phyloP scores from a whole-genome alignment of 2,888 invertebrate genomes.

The Mycogona germanica region DNA sequence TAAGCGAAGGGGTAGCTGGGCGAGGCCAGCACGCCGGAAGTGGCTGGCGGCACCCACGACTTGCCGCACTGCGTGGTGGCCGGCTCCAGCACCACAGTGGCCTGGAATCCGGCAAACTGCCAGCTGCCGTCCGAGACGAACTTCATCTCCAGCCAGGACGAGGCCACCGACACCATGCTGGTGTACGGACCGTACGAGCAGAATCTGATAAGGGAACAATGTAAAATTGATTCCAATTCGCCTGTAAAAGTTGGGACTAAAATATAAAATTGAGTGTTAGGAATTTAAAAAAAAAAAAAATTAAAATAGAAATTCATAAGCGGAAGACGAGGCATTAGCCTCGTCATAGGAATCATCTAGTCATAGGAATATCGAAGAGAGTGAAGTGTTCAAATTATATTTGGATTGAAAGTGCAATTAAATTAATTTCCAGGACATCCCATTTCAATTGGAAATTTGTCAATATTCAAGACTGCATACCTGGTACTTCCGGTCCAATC shows the following conservation, averaged over 20 bases:
- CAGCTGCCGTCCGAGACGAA: conserved; percentile 6
- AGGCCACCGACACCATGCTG: not conserved
- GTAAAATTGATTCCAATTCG: not conserved
- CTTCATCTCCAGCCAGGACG: conserved; percentile 1
- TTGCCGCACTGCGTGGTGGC: conserved; percentile 8
- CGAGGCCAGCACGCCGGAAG: not conserved
- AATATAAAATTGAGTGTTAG: too few species aligned
- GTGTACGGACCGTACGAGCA: conserved; percentile 1
- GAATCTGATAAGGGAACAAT: not conserved
- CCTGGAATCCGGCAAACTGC: conserved; percentile 8
- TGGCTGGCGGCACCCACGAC: not conserved
- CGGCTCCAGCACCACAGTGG: conserved; percentile 2
- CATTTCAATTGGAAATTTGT: too few species aligned
- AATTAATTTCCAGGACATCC: too few species aligned
- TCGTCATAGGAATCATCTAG: too few species aligned
- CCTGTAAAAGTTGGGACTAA: not conserved
- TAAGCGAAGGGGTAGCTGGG: conserved; percentile 13
- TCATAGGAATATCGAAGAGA: too few species aligned
- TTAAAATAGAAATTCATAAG: too few species aligned
- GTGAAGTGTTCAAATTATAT: too few species aligned
- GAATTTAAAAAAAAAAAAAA: not conserved
- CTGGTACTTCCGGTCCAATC: conserved; percentile 13
- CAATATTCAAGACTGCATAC: too few species aligned
- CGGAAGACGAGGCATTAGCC: too few species aligned
- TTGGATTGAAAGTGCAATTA: too few species aligned